phyloP scores from a whole-genome alignment of 2,797 vertebrate genomes.

The Lepidocolaptes lacrymiger region DNA sequence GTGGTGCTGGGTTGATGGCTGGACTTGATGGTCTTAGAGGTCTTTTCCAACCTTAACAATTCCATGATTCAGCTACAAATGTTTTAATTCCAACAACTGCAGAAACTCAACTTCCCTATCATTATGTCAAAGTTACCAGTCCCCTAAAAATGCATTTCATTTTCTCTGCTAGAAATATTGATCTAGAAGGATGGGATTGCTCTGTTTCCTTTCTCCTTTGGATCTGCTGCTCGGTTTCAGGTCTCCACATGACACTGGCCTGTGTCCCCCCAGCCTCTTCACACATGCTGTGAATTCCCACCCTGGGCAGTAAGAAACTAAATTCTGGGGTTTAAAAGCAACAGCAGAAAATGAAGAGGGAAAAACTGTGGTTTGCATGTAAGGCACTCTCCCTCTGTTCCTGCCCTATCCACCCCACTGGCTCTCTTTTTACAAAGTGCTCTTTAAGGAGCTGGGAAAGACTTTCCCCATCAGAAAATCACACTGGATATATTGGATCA shows the following conservation, averaged over 20 bases:
- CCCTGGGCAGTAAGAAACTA: not conserved
- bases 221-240: fast-evolving
- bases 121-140: not conserved
- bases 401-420: not conserved
- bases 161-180: not conserved
- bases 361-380: not conserved
- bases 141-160: not conserved
- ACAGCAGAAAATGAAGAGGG: not conserved
- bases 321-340: not conserved
- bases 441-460: not conserved
- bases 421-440: not conserved
- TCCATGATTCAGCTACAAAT: not conserved
- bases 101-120: not conserved
- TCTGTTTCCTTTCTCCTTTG: not conserved
- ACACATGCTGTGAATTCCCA: not conserved
- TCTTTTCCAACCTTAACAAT: not conserved
- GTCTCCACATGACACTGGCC: not conserved
- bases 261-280: not conserved
- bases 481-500: not conserved
- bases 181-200: not conserved
- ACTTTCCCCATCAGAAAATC: not conserved
- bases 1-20: not conserved
- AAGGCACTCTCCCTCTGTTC: not conserved
- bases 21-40: not conserved
- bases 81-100: not conserved